phyloP scores from a whole-genome alignment of 2,113 vertebrate species.

The Tyto alba region DNA sequence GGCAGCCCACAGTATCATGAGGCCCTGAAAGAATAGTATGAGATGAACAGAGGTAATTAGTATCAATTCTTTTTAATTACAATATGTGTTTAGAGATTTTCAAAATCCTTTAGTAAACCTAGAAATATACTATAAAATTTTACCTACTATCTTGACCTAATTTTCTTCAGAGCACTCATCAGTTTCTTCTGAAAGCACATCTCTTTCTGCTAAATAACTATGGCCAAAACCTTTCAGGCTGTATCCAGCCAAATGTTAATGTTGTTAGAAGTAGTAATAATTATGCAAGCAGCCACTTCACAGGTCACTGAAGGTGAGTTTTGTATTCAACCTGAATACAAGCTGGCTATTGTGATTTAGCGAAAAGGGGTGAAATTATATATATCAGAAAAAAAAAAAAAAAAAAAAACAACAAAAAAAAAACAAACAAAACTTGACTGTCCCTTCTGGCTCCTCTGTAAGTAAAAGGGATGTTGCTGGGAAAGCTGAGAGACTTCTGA shows the following conservation, averaged over 20 bases:
- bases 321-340: conserved; percentile 8
- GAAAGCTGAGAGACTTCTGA: not conserved
- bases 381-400: no score
- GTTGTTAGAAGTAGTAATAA: not conserved
- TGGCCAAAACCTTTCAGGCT: not conserved
- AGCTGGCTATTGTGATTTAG: not conserved
- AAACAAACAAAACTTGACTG: not conserved
- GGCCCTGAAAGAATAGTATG: not conserved
- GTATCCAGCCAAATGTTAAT: not conserved
- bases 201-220: not conserved
- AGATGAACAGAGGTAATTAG: not conserved
- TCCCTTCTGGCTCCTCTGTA: not conserved
- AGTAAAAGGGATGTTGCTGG: not conserved
- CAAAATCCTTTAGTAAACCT: not conserved
- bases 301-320: not conserved
- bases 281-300: not conserved
- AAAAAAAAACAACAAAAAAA: no score
- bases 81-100: not conserved
- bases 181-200: not conserved
- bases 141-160: not conserved
- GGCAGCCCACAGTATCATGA: not conserved
- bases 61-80: not conserved
- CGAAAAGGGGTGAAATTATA: not conserved
- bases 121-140: not conserved
- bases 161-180: not conserved